A percentile compares a stretch with the other conserved stretches of the same genome.
Evolutionary conservation across 2,797 vertebrate genomes (phyloP).

Genomic region (Aphelocoma californica): DNA sequence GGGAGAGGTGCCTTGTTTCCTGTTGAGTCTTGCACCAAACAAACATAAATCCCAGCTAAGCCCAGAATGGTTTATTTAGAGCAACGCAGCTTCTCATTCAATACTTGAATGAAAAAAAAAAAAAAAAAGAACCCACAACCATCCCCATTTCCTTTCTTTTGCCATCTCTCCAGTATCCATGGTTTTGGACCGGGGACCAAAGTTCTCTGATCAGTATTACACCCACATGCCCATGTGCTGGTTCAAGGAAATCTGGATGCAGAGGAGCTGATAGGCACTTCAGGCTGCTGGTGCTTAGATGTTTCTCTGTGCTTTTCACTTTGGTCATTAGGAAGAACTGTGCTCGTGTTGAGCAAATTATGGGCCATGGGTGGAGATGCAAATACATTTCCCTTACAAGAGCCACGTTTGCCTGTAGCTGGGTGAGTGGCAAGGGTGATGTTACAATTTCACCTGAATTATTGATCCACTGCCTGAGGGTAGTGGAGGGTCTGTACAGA

Average conservation of each 20-base stretch:
- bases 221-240: not conserved
- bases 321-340: not conserved
- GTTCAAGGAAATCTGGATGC: not conserved
- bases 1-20: conserved; percentile 21
- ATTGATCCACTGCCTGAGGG: not conserved
- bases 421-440: not conserved
- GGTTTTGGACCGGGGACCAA: conserved; percentile 23
- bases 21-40: not conserved
- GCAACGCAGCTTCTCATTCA: not conserved
- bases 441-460: not conserved
- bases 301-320: conserved; percentile 20
- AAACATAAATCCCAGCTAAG: conserved; percentile 2
- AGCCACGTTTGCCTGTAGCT: not conserved
- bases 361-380: not conserved
- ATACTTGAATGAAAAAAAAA: conserved; percentile 22
- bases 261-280: conserved; percentile 15
- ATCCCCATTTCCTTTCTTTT: not conserved
- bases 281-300: conserved; percentile 3
- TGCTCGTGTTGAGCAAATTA: not conserved
- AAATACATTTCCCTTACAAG: not conserved
- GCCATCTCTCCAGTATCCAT: not conserved
- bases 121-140: not conserved
- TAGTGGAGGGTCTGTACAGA: not conserved
- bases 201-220: not conserved
- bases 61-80: not conserved